These are phyloP conservation scores for Alloplasta piceator DNA, from an alignment of 2,888 invertebrate species.

Conservation along the genomic window DNA sequence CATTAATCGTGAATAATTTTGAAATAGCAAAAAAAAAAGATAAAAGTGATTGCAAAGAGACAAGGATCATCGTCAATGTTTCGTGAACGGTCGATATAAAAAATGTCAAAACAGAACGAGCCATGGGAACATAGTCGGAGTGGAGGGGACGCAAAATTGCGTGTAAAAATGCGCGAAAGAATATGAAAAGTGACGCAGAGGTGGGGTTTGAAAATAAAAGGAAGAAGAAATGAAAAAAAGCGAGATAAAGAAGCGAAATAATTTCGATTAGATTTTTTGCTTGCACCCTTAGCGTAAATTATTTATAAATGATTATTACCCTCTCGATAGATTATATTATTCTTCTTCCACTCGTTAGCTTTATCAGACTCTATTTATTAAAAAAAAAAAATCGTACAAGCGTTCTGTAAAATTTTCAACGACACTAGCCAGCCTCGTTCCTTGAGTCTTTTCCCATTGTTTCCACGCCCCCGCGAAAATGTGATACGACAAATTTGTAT, in stretches of 20 bases:
- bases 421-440: conserved; percentile 16
- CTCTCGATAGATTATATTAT: conserved; percentile 39
- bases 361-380: conserved; percentile 61
- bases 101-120: no score
- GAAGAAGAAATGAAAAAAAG: background rate
- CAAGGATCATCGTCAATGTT: no score
- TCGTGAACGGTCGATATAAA: no score
- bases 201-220: conserved; percentile 7
- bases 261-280: conserved; percentile 3
- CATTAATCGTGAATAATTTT: no score
- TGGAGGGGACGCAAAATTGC: background rate
- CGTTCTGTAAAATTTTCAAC: conserved; percentile 25
- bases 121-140: no score
- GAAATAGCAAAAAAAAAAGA: no score
- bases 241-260: conserved; percentile 30
- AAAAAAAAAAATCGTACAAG: conserved; percentile 45
- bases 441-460: background rate
- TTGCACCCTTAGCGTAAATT: conserved; percentile 58
- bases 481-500: background rate
- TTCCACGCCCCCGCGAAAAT: background rate
- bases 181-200: conserved; percentile 14
- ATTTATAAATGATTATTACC: conserved; percentile 55
- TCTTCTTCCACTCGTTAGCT: conserved; percentile 41
- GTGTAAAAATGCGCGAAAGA: conserved; percentile 32
- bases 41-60: no score